These are phyloP conservation scores for Acanthococcus lagerstroemiae DNA, from an alignment of 2,888 invertebrate species.

Conservation along the genomic window DNA sequence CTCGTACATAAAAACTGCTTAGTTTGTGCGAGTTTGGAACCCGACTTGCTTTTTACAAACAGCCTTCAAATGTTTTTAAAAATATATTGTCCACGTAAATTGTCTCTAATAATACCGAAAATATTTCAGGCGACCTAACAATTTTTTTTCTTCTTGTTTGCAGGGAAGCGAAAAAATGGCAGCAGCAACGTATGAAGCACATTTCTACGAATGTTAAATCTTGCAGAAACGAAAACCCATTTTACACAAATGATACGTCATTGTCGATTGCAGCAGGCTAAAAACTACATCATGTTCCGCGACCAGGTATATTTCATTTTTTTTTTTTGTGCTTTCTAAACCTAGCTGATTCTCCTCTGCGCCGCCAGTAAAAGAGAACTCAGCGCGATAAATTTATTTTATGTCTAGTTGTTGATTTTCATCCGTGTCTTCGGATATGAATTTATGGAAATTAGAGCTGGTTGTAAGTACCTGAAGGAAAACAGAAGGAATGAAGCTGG, in stretches of 20 bases:
- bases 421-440: no score
- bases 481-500: no score
- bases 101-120: not conserved
- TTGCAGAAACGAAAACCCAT: not conserved
- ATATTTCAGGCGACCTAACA: not conserved
- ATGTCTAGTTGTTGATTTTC: no score
- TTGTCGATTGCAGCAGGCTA: not conserved
- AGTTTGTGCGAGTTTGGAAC: no score
- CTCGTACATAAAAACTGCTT: no score
- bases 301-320: not conserved
- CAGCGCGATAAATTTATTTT: no score
- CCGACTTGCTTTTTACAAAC: no score
- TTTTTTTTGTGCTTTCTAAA: not conserved
- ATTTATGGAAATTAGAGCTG: no score
- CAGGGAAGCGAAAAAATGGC: not conserved
- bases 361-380: no score
- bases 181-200: not conserved
- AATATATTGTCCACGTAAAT: not conserved
- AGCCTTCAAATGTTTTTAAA: no score
- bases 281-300: not conserved
- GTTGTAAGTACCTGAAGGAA: no score
- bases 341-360: no score
- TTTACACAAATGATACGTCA: slow-evolving; percentile 1
- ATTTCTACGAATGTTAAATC: not conserved
- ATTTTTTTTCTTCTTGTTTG: not conserved